phyloP scores from a whole-genome alignment of 2,113 vertebrate genomes.

The Cricetomys ansorgei region DNA sequence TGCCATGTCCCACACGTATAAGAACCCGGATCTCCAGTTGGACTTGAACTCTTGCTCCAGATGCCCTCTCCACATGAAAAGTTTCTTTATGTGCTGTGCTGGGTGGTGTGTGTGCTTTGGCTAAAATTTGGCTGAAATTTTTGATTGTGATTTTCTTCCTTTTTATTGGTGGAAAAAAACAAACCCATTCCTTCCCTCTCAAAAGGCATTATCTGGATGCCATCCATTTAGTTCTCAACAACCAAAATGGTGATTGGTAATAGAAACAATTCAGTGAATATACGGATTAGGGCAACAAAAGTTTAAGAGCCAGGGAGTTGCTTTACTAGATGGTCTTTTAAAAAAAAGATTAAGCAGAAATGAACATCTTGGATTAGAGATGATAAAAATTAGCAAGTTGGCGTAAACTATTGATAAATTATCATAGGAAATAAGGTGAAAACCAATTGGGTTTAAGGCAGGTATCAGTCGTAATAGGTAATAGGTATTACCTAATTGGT shows the following conservation, averaged over 20 bases:
- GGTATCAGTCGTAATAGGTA: no score
- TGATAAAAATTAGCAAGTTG: background rate
- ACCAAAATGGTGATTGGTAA: background rate
- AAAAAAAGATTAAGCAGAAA: slow-evolving; percentile 19
- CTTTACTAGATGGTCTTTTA: background rate
- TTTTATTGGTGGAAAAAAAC: no score
- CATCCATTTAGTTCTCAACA: background rate
- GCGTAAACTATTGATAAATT: background rate
- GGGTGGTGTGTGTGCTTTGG: background rate
- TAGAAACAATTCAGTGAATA: background rate
- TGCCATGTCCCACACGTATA: background rate
- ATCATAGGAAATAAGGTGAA: background rate
- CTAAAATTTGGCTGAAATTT: no score
- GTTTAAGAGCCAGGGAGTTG: background rate
- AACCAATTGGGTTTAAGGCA: no score
- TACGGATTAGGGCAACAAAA: background rate
- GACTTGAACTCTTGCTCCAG: background rate
- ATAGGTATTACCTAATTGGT: no score
- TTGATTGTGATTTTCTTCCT: no score
- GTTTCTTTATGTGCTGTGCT: background rate
- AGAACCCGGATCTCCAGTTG: background rate
- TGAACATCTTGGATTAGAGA: background rate
- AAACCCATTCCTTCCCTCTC: no score
- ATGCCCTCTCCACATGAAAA: background rate
- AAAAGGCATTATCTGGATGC: no score